These are phyloP conservation scores for Acleris literana DNA, from an alignment of 2,888 invertebrate genomes.

Conservation along the genomic window DNA sequence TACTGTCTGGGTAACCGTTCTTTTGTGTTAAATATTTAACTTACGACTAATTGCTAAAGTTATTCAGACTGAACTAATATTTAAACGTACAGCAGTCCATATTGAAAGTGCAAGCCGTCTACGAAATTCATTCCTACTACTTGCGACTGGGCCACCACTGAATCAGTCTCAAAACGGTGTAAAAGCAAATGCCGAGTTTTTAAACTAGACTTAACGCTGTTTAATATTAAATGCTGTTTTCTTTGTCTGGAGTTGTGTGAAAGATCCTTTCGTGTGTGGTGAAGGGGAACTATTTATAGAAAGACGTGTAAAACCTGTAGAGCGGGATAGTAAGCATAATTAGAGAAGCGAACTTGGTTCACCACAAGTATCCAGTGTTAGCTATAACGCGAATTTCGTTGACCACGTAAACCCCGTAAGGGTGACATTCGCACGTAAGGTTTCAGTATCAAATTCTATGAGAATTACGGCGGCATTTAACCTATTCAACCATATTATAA, in stretches of 20 bases:
- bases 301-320: conserved; percentile 73
- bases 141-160: conserved; percentile 72
- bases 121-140: conserved; percentile 70
- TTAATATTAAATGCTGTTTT: conserved; percentile 44
- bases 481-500: no score
- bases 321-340: conserved; percentile 69
- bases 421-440: neutral
- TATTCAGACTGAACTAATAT: conserved; percentile 33
- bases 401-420: conserved; percentile 1
- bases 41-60: conserved; percentile 25
- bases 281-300: conserved; percentile 70
- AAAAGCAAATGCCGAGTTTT: conserved; percentile 30
- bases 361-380: conserved; percentile 55
- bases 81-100: conserved; percentile 40
- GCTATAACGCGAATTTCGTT: conserved; percentile 24
- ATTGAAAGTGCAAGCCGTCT: conserved; percentile 78
- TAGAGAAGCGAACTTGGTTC: conserved; percentile 62
- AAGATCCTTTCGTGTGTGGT: conserved; percentile 45
- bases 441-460: conserved; percentile 9
- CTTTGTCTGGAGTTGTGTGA: conserved; percentile 29
- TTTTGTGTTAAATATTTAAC: conserved; percentile 19
- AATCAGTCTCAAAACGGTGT: conserved; percentile 40
- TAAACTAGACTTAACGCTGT: conserved; percentile 43
- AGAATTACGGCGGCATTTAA: neutral
- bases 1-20: conserved; percentile 7